Evolutionary conservation across 2,888 invertebrate genomes (phyloP).

Genomic region (Drosophila atroscutellata): DNA sequence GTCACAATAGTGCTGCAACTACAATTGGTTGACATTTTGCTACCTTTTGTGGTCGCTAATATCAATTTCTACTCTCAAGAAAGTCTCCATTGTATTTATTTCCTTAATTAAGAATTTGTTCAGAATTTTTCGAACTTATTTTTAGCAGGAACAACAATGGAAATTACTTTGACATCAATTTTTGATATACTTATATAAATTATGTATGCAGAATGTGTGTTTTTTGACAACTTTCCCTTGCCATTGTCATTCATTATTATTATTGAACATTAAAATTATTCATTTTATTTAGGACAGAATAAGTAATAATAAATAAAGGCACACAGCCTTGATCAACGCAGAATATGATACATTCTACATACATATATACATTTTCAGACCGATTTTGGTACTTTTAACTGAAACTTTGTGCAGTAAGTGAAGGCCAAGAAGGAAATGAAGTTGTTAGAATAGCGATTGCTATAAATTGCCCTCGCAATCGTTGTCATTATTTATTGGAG

Average conservation of each 20-base stretch:
- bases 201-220: neutral
- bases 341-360: neutral
- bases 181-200: neutral
- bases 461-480: conserved; percentile 13
- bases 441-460: conserved; percentile 1
- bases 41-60: neutral
- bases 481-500: neutral
- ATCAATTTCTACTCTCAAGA: neutral
- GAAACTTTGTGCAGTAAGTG: neutral
- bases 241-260: neutral
- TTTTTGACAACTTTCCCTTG: neutral
- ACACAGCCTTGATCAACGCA: neutral
- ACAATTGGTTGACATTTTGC: neutral
- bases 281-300: neutral
- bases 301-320: neutral
- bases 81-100: neutral
- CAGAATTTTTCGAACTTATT: neutral
- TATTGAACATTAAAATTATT: neutral
- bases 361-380: too few relatives aligned
- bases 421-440: conserved; percentile 3
- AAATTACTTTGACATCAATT: neutral
- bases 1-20: conserved; percentile 9
- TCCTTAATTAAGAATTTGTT: neutral
- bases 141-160: neutral
- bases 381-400: neutral